Evolutionary conservation across 1,140 invertebrate species (phyloP), one percentile per base, ranked within the genome.

Genomic region (Neodiprion virginianus): DNA sequence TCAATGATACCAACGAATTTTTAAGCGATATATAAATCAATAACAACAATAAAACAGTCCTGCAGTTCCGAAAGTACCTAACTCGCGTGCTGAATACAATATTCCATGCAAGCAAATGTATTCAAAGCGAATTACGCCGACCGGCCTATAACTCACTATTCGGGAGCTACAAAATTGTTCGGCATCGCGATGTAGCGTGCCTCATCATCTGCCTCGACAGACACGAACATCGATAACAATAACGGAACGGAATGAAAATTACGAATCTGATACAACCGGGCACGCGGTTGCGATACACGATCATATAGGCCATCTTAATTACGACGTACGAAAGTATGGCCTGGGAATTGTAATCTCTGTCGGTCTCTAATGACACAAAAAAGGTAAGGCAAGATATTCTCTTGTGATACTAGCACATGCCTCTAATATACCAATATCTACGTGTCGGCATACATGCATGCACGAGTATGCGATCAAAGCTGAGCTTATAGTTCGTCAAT

Each of bases 281-380:
- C 28, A 40, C 28, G 28, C 28, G 28, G 53, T 14, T 12, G n/a
- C 8, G 53, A 61, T 61, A 17, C 53, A 61, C n/a, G 53, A 61
- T 61, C 53, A 61, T 61, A 17, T 61, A 61, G 53, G 53, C 53
- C 53, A 61, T 61, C 53, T 61, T 61, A 61, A 61, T 61, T 61
- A 61, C 53, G 53, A 61, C 8, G 53, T 17, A 61, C 8, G 53
- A 61, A 61, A 61, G 53, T 61, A 61, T 61, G 53, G 53, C 53
- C n/a, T 61, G 53, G 53, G 53, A 61, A 61, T 61, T 61, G 53
- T 61, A 61, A 61, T 17, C 53, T 17, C 53, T 61, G 8, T 61
- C 53, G n/a, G 53, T 8, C 11, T 8, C 5, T 61, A 61, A 61
- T 61, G 53, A 61, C 53, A 61, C 17, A 12, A 17, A 14, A 61